A percentile compares a stretch with the other conserved stretches of the same genome.
These are phyloP conservation scores for Leontocebus nigricollis DNA, from an alignment of 2,797 vertebrate genomes.

Conservation along the genomic window DNA sequence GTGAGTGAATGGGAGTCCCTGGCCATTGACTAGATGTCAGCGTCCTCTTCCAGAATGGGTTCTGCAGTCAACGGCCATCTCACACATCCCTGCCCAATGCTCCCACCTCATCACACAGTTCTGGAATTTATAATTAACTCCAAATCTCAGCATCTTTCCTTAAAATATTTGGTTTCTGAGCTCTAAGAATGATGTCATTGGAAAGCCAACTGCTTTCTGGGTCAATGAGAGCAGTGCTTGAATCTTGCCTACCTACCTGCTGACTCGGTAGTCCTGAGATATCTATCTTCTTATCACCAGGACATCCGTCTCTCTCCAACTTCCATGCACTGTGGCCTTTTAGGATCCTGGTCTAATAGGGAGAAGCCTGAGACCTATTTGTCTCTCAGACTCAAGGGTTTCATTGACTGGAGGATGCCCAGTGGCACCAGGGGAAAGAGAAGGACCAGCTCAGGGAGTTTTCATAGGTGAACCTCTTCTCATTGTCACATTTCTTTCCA, in stretches of 20 bases:
- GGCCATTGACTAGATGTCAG: neutral
- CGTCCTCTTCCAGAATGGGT: neutral
- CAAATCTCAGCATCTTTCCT: neutral
- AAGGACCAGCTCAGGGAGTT: neutral
- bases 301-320: neutral
- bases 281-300: neutral
- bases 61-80: neutral
- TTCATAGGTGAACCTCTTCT: neutral
- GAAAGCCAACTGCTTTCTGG: neutral
- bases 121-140: neutral
- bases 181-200: neutral
- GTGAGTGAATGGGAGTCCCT: constrained; percentile 77
- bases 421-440: neutral
- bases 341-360: neutral
- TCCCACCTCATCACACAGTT: neutral
- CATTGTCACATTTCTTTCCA: neutral
- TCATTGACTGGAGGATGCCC: neutral
- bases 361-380: neutral
- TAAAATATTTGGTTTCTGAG: neutral
- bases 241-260: neutral
- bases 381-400: neutral
- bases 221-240: neutral
- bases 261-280: neutral
- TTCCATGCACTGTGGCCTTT: neutral
- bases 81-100: neutral